Percentiles rank a stretch among this genome's conserved stretches.
Conservation (phyloP, 2,113 vertebrate genomes). For the Grallaria varia region DNA sequence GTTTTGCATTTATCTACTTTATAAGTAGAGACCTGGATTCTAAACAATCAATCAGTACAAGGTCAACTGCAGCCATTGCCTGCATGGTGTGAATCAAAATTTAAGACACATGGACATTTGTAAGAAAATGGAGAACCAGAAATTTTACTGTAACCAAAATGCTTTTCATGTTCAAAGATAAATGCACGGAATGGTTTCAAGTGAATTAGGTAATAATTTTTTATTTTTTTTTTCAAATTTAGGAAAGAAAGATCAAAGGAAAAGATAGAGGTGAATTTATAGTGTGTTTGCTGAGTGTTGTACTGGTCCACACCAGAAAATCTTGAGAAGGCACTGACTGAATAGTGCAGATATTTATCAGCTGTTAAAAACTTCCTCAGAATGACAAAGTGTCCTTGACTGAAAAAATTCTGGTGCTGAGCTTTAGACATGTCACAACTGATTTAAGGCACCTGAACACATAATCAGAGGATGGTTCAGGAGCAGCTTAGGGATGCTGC, state of each 20-base stretch:
- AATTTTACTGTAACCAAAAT: background rate
- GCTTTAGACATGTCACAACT: fast-evolving
- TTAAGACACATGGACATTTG: background rate
- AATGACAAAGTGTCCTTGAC: background rate
- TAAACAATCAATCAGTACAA: background rate
- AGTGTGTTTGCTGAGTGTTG: background rate
- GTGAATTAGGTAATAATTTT: background rate
- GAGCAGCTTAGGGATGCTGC: background rate
- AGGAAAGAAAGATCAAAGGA: background rate
- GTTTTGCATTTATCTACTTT: background rate
- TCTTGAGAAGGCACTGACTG: background rate
- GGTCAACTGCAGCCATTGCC: background rate
- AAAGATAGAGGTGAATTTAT: background rate
- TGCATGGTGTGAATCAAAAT: background rate
- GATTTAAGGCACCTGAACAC: background rate
- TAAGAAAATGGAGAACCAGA: background rate
- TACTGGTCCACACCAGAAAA: background rate
- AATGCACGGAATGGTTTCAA: background rate
- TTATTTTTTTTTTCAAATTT: background rate
- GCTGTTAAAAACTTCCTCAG: background rate
- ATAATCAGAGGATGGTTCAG: background rate
- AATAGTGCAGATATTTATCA: background rate
- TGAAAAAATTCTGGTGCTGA: background rate
- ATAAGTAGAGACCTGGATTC: background rate
- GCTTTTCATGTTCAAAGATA: background rate